A percentile compares a stretch with the other conserved stretches of the same genome.
Evolutionary conservation across 2,113 vertebrate genomes (phyloP).

Genomic region (Anser brachyrhynchus): DNA sequence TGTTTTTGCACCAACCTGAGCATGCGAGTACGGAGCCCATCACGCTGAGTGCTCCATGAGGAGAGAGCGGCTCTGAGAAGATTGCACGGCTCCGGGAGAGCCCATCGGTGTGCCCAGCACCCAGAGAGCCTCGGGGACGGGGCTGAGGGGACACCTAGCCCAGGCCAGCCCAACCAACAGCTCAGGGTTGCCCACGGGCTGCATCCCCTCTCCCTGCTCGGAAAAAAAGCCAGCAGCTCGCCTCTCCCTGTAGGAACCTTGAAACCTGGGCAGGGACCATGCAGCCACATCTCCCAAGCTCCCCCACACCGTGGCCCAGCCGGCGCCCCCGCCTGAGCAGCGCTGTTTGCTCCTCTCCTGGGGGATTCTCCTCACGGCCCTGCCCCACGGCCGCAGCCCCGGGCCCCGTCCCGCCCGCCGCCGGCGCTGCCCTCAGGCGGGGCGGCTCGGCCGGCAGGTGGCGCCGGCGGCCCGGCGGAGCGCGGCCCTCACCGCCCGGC

Average conservation of each 20-base stretch:
- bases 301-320: neutral
- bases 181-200: no score
- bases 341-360: neutral
- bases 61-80: rapidly evolving
- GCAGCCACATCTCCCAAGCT: neutral
- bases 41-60: rapidly evolving
- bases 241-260: neutral
- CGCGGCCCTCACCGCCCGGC: no score
- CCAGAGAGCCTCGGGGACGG: rapidly evolving
- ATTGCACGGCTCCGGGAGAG: neutral
- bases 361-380: neutral
- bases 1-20: neutral
- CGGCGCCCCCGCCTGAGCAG: rapidly evolving
- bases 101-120: neutral
- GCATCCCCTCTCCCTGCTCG: neutral
- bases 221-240: neutral
- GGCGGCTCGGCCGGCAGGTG: no score
- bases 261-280: rapidly evolving
- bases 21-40: rapidly evolving
- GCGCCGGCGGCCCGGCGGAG: no score
- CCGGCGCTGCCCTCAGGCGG: neutral
- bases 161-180: neutral
- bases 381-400: rapidly evolving
- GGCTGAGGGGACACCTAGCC: neutral
- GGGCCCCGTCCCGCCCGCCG: no score